phyloP scores from a whole-genome alignment of 2,888 invertebrate species.

The Lottia scabra region DNA sequence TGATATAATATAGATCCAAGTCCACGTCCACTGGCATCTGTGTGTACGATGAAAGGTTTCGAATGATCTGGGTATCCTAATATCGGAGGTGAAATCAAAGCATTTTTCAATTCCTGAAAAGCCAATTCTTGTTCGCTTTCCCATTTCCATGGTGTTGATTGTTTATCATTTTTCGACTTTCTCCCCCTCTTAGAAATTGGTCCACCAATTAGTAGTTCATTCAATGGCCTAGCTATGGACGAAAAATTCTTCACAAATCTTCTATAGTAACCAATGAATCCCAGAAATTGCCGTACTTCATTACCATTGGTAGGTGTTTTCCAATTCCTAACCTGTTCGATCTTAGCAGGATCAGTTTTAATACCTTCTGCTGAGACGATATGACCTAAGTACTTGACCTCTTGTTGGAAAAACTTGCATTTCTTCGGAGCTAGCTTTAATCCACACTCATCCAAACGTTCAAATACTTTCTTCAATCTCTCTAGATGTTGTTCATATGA shows the following conservation, averaged over 20 bases:
- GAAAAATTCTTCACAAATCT: conserved; percentile 31
- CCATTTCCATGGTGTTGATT: not conserved
- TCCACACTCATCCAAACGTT: conserved; percentile 11
- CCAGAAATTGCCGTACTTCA: conserved; percentile 28
- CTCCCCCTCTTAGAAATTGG: not conserved
- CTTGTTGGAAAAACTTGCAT: conserved; percentile 20
- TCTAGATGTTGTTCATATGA: conserved; percentile 30
- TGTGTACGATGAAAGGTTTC: conserved; percentile 13
- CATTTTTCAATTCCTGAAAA: conserved; percentile 7
- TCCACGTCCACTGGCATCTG: conserved; percentile 25
- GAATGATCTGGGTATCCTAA: conserved; percentile 22
- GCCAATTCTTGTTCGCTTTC: conserved; percentile 17
- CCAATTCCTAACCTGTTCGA: conserved; percentile 30
- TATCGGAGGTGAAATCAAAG: conserved; percentile 9
- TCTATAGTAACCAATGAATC: conserved; percentile 32
- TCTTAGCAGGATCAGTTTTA: conserved; percentile 30
- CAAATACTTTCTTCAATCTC: conserved; percentile 25
- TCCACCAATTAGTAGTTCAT: conserved; percentile 2
- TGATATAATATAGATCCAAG: conserved; percentile 21
- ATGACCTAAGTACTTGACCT: conserved; percentile 28
- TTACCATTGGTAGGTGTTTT: conserved; percentile 22
- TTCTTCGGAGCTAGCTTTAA: conserved; percentile 33
- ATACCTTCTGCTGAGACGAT: conserved; percentile 25
- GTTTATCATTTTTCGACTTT: not conserved
- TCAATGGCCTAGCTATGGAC: conserved; percentile 29